Evolutionary conservation across 2,113 vertebrate genomes (phyloP).

Genomic region (Myiopsitta monachus): DNA sequence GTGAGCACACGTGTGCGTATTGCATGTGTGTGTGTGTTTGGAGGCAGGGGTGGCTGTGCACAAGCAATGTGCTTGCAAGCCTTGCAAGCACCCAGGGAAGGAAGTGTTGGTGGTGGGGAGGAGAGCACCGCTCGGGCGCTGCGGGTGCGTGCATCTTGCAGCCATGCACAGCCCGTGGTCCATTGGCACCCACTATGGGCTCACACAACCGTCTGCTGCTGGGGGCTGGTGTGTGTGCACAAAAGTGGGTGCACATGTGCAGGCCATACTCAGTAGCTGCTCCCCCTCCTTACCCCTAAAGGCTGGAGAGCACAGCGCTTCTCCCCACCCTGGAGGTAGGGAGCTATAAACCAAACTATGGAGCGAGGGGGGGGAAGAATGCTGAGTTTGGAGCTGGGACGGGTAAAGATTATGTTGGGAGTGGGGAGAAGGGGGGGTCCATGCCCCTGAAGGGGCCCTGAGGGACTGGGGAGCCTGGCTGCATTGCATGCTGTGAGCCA

Average conservation of each 20-base stretch:
- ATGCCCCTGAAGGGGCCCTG: not conserved
- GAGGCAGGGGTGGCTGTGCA: not conserved
- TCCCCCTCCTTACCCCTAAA: not conserved
- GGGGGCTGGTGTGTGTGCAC: not conserved
- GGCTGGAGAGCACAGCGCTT: not conserved
- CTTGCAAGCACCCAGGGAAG: not conserved
- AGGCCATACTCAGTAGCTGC: not conserved
- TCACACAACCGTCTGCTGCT: not conserved
- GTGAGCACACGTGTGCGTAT: not conserved
- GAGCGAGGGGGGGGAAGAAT: not conserved
- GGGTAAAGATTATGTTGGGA: not conserved
- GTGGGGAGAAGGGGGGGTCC: not conserved
- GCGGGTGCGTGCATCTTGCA: not conserved
- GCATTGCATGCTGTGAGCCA: slow-evolving; percentile 29
- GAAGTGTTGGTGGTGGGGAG: not conserved
- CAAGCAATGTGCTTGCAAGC: not conserved
- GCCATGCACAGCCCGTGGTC: not conserved
- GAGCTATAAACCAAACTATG: not conserved
- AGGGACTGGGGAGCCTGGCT: not conserved
- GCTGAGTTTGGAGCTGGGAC: not conserved
- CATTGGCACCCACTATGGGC: not conserved
- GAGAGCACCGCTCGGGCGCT: not conserved
- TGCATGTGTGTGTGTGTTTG: not conserved
- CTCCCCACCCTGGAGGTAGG: not conserved
- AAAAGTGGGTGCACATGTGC: not conserved